These are phyloP conservation scores for Callithrix jacchus DNA, from an alignment of 2,113 vertebrate species.

Conservation along the genomic window DNA sequence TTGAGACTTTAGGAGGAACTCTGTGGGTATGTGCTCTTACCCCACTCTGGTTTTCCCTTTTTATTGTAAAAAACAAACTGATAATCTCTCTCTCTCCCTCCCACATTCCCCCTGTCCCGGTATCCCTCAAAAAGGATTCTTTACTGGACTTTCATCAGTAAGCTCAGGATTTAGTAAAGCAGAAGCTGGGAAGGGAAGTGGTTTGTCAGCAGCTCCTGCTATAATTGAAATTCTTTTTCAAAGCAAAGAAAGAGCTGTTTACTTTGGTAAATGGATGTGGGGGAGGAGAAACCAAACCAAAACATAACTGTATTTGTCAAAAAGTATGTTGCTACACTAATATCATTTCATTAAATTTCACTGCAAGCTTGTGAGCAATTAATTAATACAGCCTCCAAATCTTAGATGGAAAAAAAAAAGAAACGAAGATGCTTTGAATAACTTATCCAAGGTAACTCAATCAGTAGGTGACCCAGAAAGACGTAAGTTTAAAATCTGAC, in stretches of 20 bases:
- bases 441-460: neutral
- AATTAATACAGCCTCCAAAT: neutral
- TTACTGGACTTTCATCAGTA: neutral
- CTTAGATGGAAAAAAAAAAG: neutral
- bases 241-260: neutral
- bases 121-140: neutral
- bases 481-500: neutral
- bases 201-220: neutral
- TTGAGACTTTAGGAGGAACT: neutral
- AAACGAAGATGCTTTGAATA: neutral
- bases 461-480: neutral
- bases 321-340: neutral
- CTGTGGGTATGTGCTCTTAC: neutral
- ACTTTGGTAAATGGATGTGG: neutral
- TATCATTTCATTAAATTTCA: neutral
- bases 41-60: neutral
- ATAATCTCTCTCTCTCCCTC: neutral
- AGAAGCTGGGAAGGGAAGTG: neutral
- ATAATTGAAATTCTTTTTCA: neutral
- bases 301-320: neutral
- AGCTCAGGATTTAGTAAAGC: constrained; percentile 7
- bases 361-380: neutral
- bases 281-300: neutral
- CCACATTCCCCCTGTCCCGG: neutral
- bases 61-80: neutral